Evolutionary conservation across 2,797 vertebrate species (phyloP), one percentile per base, ranked within the genome.

Genomic region (Myotis myotis): DNA sequence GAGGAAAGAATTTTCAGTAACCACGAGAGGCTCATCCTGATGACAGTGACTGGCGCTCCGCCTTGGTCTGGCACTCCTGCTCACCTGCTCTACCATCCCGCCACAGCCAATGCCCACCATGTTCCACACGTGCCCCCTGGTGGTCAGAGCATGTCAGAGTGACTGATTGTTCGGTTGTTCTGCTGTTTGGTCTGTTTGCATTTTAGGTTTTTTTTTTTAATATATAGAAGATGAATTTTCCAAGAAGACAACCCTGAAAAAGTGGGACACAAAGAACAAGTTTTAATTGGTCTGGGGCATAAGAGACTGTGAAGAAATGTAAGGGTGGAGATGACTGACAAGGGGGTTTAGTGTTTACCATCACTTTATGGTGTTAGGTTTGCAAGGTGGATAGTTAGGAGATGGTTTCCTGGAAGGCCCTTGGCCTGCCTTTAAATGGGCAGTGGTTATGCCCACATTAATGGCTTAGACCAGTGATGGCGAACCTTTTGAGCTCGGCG

Each of bases 251-350:
- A 2, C 19, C 28, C 70, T 23, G 23, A 93, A 22, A 88, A 53
- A 53, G 49, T 30, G 51, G 44, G n/a, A 38, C 9, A 74, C 55
- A 62, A 38, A 41, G 30, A 74, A n/a, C 2, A 44, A 8, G 20
- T 83, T 95, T 85, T 85, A 55, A 62, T 64, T 86, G 44, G n/a
- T 71, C 62, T 92, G 64, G 55, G 72, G 33, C 82, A 57, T 25
- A 92, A 92, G 47, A 80, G 6, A 88, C 68, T 53, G 10, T 86
- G 66, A 82, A 89, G 19, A 89, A 60, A 82, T 33, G 11, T 76
- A 30, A 55, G 80, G 20, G 28, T 38, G 30, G 47, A 30, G 8
- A 44, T 60, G 6, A 88, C 6, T 22, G 25, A 87, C 8, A 44
- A 62, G 33, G 38, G 6, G 10, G 13, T 44, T 82, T 86, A 20